These are phyloP conservation scores for Melolontha melolontha DNA, from an alignment of 2,888 invertebrate species.

Conservation along the genomic window DNA sequence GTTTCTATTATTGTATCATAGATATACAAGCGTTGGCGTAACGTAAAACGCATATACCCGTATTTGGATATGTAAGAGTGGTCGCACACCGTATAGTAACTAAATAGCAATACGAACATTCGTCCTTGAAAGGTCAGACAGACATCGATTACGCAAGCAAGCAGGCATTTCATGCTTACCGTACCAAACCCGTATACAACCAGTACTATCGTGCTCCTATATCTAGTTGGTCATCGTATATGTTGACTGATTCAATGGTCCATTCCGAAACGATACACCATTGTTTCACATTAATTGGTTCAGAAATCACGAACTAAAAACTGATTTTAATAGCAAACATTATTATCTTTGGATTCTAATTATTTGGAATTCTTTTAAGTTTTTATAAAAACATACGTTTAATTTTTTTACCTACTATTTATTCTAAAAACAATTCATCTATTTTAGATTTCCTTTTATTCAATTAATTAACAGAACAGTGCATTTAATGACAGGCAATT, in stretches of 20 bases:
- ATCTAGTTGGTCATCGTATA: too few species aligned
- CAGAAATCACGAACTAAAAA: slow-evolving; percentile 18
- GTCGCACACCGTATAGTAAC: slow-evolving; percentile 36
- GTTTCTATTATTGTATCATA: slow-evolving; percentile 18
- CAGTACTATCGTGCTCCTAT: slow-evolving; percentile 3
- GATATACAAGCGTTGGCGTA: slow-evolving; percentile 35
- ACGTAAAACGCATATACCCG: slow-evolving; percentile 40
- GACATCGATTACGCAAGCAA: slow-evolving; percentile 47
- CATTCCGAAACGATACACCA: slow-evolving; percentile 5
- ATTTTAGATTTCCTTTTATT: too few species aligned
- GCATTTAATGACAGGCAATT: too few species aligned
- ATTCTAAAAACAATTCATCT: too few species aligned
- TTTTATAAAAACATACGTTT: too few species aligned
- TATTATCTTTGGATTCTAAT: not conserved
- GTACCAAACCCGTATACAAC: slow-evolving; percentile 28
- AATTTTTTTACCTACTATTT: too few species aligned
- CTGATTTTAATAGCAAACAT: not conserved
- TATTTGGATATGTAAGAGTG: slow-evolving; percentile 36
- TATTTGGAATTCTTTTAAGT: too few species aligned
- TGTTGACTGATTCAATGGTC: slow-evolving; percentile 7
- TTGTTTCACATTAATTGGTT: slow-evolving; percentile 20
- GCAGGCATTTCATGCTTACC: slow-evolving; percentile 35
- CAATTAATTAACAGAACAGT: too few species aligned
- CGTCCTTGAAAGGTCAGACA: slow-evolving; percentile 50
- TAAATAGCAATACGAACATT: slow-evolving; percentile 37